A percentile compares a stretch with the other conserved stretches of the same genome.
phyloP scores from a whole-genome alignment of 2,797 vertebrate species.

The Iguana delicatissima region DNA sequence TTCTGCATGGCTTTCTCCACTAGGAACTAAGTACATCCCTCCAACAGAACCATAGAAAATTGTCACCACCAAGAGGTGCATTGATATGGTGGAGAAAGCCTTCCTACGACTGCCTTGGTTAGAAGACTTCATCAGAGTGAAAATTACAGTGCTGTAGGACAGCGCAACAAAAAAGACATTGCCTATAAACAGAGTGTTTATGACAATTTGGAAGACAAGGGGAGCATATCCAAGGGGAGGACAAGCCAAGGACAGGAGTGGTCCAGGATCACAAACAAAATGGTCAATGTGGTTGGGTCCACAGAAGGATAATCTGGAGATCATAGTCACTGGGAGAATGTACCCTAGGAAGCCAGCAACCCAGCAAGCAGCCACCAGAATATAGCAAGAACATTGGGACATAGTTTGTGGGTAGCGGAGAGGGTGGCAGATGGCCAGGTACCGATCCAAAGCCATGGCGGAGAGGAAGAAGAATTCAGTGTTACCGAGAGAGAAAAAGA shows the following conservation, averaged over 20 bases:
- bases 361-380: slow-evolving; percentile 64
- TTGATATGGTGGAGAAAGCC: slow-evolving; percentile 70
- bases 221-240: neutral
- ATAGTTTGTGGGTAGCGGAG: no score
- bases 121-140: neutral
- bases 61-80: slow-evolving; percentile 62
- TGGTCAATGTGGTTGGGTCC: slow-evolving; percentile 67
- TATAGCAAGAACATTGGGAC: slow-evolving; percentile 47
- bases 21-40: neutral
- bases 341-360: slow-evolving; percentile 65
- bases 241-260: slow-evolving; percentile 53
- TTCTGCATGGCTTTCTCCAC: no score
- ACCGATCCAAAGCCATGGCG: no score
- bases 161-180: slow-evolving; percentile 64
- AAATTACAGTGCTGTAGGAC: slow-evolving; percentile 61
- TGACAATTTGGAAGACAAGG: slow-evolving; percentile 40
- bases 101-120: slow-evolving; percentile 45
- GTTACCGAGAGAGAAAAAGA: no score
- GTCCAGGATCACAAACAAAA: slow-evolving; percentile 69
- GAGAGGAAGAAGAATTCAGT: no score
- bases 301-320: slow-evolving; percentile 67
- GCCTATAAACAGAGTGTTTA: slow-evolving; percentile 61
- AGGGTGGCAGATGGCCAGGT: no score
- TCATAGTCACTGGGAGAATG: slow-evolving; percentile 53
- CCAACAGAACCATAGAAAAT: slow-evolving; percentile 9